Percentiles rank a stretch among this genome's conserved stretches.
Evolutionary conservation across 2,113 vertebrate genomes (phyloP).

Genomic region (Aythya baeri): DNA sequence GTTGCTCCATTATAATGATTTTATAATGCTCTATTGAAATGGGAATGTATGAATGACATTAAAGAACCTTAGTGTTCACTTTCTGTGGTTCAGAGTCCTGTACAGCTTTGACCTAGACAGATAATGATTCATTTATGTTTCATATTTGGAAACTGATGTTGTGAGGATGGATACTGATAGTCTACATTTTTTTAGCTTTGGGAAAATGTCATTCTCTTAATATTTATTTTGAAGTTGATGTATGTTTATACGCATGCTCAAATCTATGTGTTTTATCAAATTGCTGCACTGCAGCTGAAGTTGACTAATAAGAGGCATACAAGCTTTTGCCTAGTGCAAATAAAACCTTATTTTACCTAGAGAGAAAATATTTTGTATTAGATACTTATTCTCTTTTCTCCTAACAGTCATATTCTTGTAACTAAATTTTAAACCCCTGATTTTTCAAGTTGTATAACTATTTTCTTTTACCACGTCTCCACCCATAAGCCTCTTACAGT

Average conservation of each 20-base stretch:
- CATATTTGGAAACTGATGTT: not conserved
- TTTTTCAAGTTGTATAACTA: not conserved
- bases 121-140: not conserved
- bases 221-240: not conserved
- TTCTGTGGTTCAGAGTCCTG: fast-evolving
- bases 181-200: not conserved
- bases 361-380: not conserved
- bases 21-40: not conserved
- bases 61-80: not conserved
- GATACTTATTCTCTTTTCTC: fast-evolving
- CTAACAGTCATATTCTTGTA: not conserved
- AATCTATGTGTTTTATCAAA: not conserved
- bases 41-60: not conserved
- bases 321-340: not conserved
- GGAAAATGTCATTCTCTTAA: not conserved
- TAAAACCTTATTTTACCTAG: not conserved
- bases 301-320: not conserved
- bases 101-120: not conserved
- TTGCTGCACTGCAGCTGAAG: not conserved
- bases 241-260: not conserved
- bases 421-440: not conserved
- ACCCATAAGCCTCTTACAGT: not conserved
- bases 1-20: not conserved
- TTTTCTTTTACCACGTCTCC: not conserved
- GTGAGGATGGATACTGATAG: not conserved